Conservation (phyloP, 2,113 vertebrate genomes). For the Laterallus jamaicensis region DNA sequence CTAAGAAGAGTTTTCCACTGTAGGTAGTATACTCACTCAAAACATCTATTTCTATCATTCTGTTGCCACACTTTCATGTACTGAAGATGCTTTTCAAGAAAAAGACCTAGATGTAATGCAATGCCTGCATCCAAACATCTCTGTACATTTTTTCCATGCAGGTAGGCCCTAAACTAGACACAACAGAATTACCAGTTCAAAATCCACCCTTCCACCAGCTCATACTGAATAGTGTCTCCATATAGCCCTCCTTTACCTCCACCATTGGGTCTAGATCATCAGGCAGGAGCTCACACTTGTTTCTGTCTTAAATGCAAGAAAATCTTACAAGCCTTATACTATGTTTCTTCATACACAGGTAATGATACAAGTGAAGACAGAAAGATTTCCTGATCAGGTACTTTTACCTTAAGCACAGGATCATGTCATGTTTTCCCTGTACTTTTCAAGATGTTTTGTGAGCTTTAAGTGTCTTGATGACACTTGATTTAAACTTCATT, state of each 20-base stretch:
- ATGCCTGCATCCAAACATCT: not conserved
- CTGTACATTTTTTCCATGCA: not conserved
- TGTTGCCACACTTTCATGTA: not conserved
- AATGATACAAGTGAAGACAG: not conserved
- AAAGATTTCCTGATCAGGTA: not conserved
- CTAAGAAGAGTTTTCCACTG: not conserved
- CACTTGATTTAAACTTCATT: not conserved
- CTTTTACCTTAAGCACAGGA: not conserved
- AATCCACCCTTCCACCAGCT: not conserved
- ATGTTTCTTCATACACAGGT: not conserved
- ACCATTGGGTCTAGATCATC: not conserved
- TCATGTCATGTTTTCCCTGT: not conserved
- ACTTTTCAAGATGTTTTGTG: not conserved
- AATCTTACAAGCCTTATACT: too few species aligned
- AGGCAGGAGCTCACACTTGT: not conserved
- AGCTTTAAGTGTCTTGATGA: not conserved
- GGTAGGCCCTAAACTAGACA: not conserved
- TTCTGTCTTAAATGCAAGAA: not conserved
- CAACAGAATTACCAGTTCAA: not conserved
- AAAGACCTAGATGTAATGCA: not conserved
- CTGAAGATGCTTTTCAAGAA: not conserved
- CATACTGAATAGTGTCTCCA: not conserved
- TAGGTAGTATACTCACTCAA: not conserved
- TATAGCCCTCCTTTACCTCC: not conserved
- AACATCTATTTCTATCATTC: not conserved